phyloP scores from a whole-genome alignment of 2,888 invertebrate genomes.

The Kryphioiulus occultus region DNA sequence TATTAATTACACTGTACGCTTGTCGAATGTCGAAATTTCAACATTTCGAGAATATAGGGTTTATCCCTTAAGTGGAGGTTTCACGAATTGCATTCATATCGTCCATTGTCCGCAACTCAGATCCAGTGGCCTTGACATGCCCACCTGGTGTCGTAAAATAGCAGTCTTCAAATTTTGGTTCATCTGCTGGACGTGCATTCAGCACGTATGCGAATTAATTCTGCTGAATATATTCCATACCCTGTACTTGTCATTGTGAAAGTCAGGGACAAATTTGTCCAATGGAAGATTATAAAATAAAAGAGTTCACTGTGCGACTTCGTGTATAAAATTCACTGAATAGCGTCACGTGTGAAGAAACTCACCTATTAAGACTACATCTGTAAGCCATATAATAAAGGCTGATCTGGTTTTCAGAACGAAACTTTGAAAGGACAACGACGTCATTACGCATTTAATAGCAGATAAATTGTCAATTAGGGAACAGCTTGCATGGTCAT shows the following conservation, averaged over 20 bases:
- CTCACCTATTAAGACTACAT: not conserved
- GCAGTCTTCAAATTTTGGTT: not conserved
- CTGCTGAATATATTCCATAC: not conserved
- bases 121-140: not conserved
- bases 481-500: too few relatives aligned
- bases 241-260: not conserved
- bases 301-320: not conserved
- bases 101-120: not conserved
- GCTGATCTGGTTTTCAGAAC: not conserved
- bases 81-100: not conserved
- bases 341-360: not conserved
- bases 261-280: not conserved
- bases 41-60: too few relatives aligned
- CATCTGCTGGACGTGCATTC: too few relatives aligned
- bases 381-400: not conserved
- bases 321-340: not conserved
- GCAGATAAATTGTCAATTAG: not conserved
- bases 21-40: too few relatives aligned
- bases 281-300: not conserved
- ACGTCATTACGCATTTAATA: not conserved
- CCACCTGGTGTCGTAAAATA: not conserved
- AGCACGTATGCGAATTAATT: not conserved
- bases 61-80: too few relatives aligned
- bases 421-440: not conserved
- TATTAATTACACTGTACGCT: too few relatives aligned